Percentiles rank a stretch among this genome's conserved stretches.
These are phyloP conservation scores for Thera obeliscata DNA, from an alignment of 2,888 invertebrate species.

Conservation along the genomic window DNA sequence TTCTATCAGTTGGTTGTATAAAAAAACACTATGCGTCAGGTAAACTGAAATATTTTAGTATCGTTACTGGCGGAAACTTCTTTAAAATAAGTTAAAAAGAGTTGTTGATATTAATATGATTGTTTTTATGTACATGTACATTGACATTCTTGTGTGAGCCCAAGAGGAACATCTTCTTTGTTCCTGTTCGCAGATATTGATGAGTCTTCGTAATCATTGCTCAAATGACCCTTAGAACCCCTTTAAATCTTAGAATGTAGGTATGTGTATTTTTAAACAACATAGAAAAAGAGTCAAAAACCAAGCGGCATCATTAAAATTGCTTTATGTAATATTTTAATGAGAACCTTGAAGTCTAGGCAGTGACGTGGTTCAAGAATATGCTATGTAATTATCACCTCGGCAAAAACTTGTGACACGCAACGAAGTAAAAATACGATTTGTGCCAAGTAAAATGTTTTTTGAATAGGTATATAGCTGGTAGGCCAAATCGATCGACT, in stretches of 20 bases:
- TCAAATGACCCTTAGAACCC: slow-evolving; percentile 28
- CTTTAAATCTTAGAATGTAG: slow-evolving; percentile 16
- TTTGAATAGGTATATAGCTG: not conserved
- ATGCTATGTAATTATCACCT: slow-evolving; percentile 16
- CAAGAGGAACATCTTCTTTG: slow-evolving; percentile 28
- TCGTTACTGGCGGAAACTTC: too few relatives aligned
- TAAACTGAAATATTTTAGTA: too few relatives aligned
- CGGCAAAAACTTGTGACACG: slow-evolving; percentile 12
- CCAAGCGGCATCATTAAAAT: not conserved
- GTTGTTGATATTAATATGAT: too few relatives aligned
- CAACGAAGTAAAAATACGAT: not conserved
- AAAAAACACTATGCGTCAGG: too few relatives aligned
- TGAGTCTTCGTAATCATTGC: slow-evolving; percentile 26
- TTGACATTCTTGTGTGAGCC: slow-evolving; percentile 16
- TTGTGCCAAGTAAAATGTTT: not conserved
- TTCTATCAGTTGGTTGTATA: too few relatives aligned
- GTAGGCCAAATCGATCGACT: not conserved
- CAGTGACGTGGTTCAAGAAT: slow-evolving; percentile 22
- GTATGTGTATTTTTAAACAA: too few relatives aligned
- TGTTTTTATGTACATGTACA: not conserved
- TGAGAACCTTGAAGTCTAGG: slow-evolving; percentile 11
- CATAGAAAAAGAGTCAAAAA: too few relatives aligned
- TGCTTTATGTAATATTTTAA: not conserved
- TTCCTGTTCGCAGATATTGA: slow-evolving; percentile 17
- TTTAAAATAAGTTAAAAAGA: too few relatives aligned